A percentile compares a stretch with the other conserved stretches of the same genome.
phyloP scores from a whole-genome alignment of 2,888 invertebrate species.

The Megastigmus dorsalis region DNA sequence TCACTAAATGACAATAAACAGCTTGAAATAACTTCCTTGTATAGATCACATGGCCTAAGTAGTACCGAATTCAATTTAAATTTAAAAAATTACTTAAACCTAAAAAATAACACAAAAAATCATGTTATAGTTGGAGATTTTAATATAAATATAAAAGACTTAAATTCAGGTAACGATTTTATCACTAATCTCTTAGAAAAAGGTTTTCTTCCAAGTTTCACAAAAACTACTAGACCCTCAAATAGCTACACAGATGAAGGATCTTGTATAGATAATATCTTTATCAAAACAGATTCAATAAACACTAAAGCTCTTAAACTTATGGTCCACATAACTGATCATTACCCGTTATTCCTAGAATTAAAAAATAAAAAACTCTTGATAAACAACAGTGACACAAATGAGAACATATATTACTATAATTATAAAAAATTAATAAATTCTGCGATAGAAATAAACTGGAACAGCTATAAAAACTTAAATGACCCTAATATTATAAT shows the following conservation, averaged over 20 bases:
- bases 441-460: background rate
- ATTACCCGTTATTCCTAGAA: background rate
- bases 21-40: background rate
- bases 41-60: background rate
- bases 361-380: background rate
- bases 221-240: too few relatives aligned
- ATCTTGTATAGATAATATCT: too few relatives aligned
- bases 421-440: background rate
- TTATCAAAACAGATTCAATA: too few relatives aligned
- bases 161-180: too few relatives aligned
- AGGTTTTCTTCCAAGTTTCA: too few relatives aligned
- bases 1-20: background rate
- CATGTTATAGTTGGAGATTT: too few relatives aligned
- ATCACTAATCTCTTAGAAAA: too few relatives aligned
- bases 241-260: too few relatives aligned
- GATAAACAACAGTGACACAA: background rate
- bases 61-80: background rate
- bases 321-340: background rate
- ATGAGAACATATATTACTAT: background rate
- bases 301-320: too few relatives aligned
- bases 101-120: background rate
- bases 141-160: too few relatives aligned
- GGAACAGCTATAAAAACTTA: background rate
- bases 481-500: background rate
- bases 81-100: background rate